Base-by-base conservation (phyloP, 64 coral and sea anemone species). In the Porites lutea region DNA sequence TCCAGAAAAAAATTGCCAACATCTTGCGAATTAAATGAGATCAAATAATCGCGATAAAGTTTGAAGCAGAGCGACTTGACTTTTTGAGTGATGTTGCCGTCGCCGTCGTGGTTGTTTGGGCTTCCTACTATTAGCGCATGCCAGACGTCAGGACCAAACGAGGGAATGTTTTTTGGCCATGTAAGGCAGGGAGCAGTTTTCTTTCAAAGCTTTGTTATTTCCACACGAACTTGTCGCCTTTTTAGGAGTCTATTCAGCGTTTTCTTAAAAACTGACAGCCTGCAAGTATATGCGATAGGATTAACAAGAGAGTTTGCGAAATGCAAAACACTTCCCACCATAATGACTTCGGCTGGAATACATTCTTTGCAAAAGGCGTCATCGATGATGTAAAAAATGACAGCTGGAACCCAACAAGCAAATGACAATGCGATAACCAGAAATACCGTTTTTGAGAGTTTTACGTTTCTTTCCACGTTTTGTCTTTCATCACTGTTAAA, bases 381-480 rank as follows among this genome's bases (percentile, higher is more conserved):
- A 52, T 0, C 4, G 4, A 77, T 2, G 3, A 2, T 21, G 16
- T 20, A 77, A 14, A 77, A 77, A 48, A 77, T 2, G 10, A 77
- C 1, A 77, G 1, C 49, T 54, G 74, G 74, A n/a, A 78, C 50
- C 50, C 52, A 55, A 78, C 18, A 78, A 23, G 52, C 14, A 57
- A 78, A n/a, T 23, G 75, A 78, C 20, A 78, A 55, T 2, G 18
- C 51, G n/a, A 78, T 78, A 1, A 78, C 51, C 5, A 78, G 3
- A 8, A 78, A 55, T 51, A 78, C 12, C 7, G 75, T 78, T 55
- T 78, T 54, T 2, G 75, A 78, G 16, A 77, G 74, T 77, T 77
- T 77, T 10, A 53, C 11, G 49, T 77, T 77, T 18, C 74, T 3
- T 53, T 52, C 50, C 74, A 77, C 20, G 49, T 77, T 21, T 53